These are phyloP conservation scores for Caenorhabditis brenneri DNA, from an alignment of 1,140 invertebrate species.

Conservation along the genomic window DNA sequence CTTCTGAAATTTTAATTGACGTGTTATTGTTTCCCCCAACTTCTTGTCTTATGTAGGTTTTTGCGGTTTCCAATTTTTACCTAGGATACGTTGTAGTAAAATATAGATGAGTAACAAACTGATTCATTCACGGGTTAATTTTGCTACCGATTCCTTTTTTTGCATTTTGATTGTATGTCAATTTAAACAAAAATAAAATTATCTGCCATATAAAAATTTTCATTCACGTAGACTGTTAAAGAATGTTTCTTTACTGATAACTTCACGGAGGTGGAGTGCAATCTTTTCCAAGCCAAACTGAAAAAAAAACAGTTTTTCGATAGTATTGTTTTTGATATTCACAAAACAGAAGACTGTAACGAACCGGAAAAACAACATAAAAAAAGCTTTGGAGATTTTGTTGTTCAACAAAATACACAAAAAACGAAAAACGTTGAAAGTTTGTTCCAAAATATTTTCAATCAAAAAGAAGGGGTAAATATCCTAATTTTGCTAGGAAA, in stretches of 20 bases:
- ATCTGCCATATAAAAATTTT: background rate
- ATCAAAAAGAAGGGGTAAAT: no score
- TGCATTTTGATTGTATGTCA: background rate
- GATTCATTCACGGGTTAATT: background rate
- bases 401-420: no score
- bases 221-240: background rate
- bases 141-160: slow-evolving; percentile 11
- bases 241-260: background rate
- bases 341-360: no score
- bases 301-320: background rate
- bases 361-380: no score
- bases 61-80: background rate
- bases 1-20: background rate
- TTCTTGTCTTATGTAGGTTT: slow-evolving; percentile 4
- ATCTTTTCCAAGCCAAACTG: background rate
- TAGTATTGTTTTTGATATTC: background rate
- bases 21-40: background rate
- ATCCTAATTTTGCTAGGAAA: no score
- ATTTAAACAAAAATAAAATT: background rate
- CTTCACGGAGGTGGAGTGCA: background rate
- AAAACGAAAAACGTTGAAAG: no score
- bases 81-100: background rate
- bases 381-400: no score
- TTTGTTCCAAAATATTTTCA: no score
- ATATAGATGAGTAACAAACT: background rate